Percentiles rank a stretch among this genome's conserved stretches.
These are phyloP conservation scores for Sitta europaea DNA, from an alignment of 2,113 vertebrate genomes.

Conservation along the genomic window DNA sequence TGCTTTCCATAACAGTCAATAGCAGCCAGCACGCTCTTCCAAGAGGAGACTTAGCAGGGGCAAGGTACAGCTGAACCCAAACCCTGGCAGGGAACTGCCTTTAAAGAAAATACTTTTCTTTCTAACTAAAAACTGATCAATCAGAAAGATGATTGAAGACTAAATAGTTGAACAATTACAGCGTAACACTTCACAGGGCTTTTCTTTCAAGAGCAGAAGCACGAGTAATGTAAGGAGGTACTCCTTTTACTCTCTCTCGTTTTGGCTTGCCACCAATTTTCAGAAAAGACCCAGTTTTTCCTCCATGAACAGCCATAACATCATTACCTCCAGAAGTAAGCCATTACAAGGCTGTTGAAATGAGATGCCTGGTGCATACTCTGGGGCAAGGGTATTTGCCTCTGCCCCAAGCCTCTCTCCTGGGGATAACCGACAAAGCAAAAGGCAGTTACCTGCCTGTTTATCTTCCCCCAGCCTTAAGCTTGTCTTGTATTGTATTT, in stretches of 20 bases:
- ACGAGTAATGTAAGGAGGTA: not conserved
- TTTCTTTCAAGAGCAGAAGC: not conserved
- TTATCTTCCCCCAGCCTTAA: not conserved
- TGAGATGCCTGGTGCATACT: not conserved
- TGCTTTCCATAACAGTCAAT: not conserved
- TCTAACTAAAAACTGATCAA: not conserved
- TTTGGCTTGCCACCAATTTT: not conserved
- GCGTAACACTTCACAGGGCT: not conserved
- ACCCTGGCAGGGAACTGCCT: not conserved
- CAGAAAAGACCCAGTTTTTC: not conserved
- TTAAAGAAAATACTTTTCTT: not conserved
- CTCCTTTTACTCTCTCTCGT: not conserved
- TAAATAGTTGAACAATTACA: constrained; percentile 16
- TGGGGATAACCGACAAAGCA: not conserved
- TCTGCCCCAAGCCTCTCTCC: not conserved
- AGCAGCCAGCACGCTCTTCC: not conserved
- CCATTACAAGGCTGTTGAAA: not conserved
- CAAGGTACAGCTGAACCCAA: not conserved
- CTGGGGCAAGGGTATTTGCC: not conserved
- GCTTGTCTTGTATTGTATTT: not conserved
- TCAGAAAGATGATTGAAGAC: not conserved
- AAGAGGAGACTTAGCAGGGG: not conserved
- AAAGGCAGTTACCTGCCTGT: not conserved
- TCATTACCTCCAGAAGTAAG: not conserved
- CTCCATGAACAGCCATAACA: not conserved